These are phyloP conservation scores for Rotaria macrura DNA, from an alignment of 2,888 invertebrate genomes.

Conservation along the genomic window DNA sequence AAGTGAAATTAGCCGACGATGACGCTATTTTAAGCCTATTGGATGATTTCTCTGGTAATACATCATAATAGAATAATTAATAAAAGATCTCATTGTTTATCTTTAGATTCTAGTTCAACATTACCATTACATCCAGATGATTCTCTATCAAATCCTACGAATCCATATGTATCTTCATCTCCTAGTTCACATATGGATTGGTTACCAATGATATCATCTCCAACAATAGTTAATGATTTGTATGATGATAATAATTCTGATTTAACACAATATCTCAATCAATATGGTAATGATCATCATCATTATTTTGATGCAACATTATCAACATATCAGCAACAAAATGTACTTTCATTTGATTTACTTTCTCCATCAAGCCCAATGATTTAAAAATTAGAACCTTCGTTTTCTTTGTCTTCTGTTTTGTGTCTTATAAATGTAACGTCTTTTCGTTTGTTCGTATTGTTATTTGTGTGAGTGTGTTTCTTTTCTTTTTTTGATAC, in stretches of 20 bases:
- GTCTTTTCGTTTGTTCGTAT: neutral
- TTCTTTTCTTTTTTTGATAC: neutral
- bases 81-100: neutral
- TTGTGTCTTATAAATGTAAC: neutral
- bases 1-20: neutral
- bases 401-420: neutral
- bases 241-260: neutral
- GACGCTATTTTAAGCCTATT: neutral
- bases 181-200: neutral
- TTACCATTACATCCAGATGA: neutral
- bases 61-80: neutral
- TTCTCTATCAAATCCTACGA: neutral
- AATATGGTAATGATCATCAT: neutral
- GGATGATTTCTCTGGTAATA: neutral
- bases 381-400: neutral
- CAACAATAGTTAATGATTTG: neutral
- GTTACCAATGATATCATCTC: neutral
- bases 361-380: neutral
- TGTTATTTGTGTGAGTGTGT: constrained; percentile 9
- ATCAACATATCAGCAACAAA: neutral
- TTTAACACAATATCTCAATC: neutral
- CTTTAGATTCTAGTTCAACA: neutral
- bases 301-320: neutral
- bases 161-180: neutral
- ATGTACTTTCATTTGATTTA: neutral